Conservation (phyloP, 1,140 invertebrate species). For the Laupala kohalensis region DNA sequence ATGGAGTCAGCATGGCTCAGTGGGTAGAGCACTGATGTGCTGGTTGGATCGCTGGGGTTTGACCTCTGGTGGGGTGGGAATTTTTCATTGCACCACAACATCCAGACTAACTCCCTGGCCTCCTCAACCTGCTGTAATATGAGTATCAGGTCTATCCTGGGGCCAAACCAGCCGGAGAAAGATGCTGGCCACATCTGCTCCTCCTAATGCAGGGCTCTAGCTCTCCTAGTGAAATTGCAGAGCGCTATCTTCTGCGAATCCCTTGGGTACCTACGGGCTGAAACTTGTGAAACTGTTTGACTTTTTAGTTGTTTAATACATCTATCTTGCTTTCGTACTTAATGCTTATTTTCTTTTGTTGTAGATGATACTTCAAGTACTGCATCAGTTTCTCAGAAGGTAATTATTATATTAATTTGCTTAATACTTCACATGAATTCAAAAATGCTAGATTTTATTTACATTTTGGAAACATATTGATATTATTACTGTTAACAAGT, state of each 20-base stretch:
- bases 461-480: too few relatives aligned
- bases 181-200: too few relatives aligned
- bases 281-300: background rate
- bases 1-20: too few relatives aligned
- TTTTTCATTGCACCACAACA: background rate
- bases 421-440: too few relatives aligned
- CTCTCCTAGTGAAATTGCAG: background rate
- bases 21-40: background rate
- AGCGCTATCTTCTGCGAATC: too few relatives aligned
- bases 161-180: too few relatives aligned
- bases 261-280: background rate
- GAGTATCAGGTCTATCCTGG: too few relatives aligned
- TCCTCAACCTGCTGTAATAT: too few relatives aligned
- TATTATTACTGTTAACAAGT: too few relatives aligned
- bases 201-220: too few relatives aligned
- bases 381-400: constrained; percentile 36
- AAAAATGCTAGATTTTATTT: too few relatives aligned
- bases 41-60: background rate
- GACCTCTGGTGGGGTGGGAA: too few relatives aligned
- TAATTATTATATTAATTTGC: constrained; percentile 27
- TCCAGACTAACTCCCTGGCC: background rate
- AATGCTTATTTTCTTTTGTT: constrained; percentile 4
- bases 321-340: background rate
- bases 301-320: background rate
- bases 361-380: constrained; percentile 40